Percentiles rank a stretch among this genome's conserved stretches.
Conservation (phyloP, 2,113 vertebrate species). For the Tenebrosternarchus preto region DNA sequence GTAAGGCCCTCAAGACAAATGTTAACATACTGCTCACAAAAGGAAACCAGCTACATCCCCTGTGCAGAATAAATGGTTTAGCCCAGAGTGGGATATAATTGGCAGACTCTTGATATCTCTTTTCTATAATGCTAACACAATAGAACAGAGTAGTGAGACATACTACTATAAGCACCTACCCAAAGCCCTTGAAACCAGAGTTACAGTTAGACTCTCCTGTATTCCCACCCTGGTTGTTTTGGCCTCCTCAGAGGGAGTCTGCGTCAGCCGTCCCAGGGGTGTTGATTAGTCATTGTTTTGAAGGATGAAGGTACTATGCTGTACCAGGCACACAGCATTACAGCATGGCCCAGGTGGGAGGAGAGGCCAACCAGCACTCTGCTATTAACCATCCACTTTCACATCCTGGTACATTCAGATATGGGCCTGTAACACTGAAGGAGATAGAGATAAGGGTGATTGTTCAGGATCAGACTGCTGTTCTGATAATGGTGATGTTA, state of each 20-base stretch:
- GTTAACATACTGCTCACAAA: too few relatives aligned
- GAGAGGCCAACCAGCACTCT: constrained; percentile 36
- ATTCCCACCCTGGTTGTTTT: constrained; percentile 38
- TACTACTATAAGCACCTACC: neutral
- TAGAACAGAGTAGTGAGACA: neutral
- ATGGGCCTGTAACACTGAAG: neutral
- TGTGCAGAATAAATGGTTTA: too few relatives aligned
- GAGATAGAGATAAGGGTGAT: neutral
- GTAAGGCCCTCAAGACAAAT: too few relatives aligned
- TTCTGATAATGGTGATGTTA: neutral
- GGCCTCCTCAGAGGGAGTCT: constrained; percentile 31
- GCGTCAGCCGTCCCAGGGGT: constrained; percentile 21
- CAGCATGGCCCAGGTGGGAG: constrained; percentile 47
- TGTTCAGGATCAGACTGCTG: neutral
- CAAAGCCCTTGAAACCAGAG: constrained; percentile 17
- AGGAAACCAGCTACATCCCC: too few relatives aligned
- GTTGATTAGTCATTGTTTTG: constrained; percentile 52
- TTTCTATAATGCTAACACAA: neutral
- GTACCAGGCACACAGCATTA: constrained; percentile 56
- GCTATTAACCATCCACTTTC: constrained; percentile 24
- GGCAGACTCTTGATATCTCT: neutral
- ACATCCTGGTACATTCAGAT: neutral
- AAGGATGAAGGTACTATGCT: constrained; percentile 38
- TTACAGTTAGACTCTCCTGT: neutral
- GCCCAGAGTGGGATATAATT: neutral